Evolutionary conservation across 2,797 vertebrate species (phyloP), one percentile per base, ranked within the genome.

Genomic region (Cryptoblepharus egeriae): DNA sequence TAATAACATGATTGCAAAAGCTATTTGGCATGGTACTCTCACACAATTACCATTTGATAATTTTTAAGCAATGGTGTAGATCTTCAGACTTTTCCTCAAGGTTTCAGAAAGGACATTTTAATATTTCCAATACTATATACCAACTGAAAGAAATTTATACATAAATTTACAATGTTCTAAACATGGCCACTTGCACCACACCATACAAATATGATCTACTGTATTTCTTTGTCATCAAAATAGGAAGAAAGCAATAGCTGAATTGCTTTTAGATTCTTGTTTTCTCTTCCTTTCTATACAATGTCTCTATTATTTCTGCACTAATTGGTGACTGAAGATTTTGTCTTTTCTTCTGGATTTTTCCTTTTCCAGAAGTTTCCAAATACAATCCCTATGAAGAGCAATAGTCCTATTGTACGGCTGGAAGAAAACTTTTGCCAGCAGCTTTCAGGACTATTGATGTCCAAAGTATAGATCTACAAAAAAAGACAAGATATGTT

Each of bases 381-480:
- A 28, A 95, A 87, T 57, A 98, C 90, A 87, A 99, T 98, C 60
- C 98, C 99, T 79, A 95, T 75, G 84, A 99, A 97, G 68, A 99
- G 84, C 60, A 99, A 88, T 69, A 99, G 90, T 85, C 98, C 98
- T 28, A 98, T 70, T 80, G 97, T 97, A 90, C 97, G 96, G 93
- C 99, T 99, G 4, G 98, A 98, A 69, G 93, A 92, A 90, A 99
- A 99, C 85, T 98, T 98, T 89, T 97, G 96, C 99, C 99, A 99
- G 88, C 99, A 99, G 88, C 99, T 97, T 83, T 98, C 97, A 18
- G 98, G 95, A 84, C 95, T 97, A 91, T 97, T 96, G 81, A 97
- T 97, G 91, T 99, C 96, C 91, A 99, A 87, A 15, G 96, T 96
- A 88, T 97, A 97, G 88, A 99, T 97, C 99, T 99, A 92, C 8